Evolutionary conservation across 2,888 invertebrate genomes (phyloP).

Genomic region (Metallyticus violacea): DNA sequence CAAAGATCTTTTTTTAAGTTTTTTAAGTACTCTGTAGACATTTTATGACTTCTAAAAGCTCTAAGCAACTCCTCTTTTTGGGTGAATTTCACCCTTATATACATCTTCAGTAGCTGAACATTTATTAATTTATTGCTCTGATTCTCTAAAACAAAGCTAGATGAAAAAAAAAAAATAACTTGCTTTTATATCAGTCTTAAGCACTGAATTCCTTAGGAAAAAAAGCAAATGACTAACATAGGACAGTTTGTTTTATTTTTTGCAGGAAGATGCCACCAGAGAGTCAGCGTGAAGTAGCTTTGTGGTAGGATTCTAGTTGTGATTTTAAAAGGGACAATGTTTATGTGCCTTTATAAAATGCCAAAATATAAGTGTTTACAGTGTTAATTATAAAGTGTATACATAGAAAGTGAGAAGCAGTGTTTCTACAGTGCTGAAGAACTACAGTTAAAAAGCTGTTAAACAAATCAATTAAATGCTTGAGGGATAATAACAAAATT

Average conservation of each 20-base stretch:
- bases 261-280: constrained; percentile 41
- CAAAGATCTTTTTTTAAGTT: not conserved
- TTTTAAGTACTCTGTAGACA: not conserved
- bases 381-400: not conserved
- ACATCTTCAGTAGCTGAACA: not conserved
- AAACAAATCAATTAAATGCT: not conserved
- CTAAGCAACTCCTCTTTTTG: not conserved
- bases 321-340: not conserved
- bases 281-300: constrained; percentile 52
- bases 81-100: not conserved
- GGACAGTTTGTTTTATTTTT: not conserved
- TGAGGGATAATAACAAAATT: not conserved
- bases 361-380: not conserved
- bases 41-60: not conserved
- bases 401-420: not conserved
- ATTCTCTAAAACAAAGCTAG: too few species aligned
- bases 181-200: not conserved
- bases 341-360: not conserved
- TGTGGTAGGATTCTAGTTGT: constrained; percentile 48
- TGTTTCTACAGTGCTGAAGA: not conserved
- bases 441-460: not conserved
- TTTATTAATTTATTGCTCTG: too few species aligned
- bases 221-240: not conserved
- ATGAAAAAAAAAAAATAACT: too few species aligned
- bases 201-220: not conserved